Percentiles rank a stretch among this genome's conserved stretches.
Evolutionary conservation across 2,888 invertebrate genomes (phyloP).

Genomic region (Arctia plantaginis): DNA sequence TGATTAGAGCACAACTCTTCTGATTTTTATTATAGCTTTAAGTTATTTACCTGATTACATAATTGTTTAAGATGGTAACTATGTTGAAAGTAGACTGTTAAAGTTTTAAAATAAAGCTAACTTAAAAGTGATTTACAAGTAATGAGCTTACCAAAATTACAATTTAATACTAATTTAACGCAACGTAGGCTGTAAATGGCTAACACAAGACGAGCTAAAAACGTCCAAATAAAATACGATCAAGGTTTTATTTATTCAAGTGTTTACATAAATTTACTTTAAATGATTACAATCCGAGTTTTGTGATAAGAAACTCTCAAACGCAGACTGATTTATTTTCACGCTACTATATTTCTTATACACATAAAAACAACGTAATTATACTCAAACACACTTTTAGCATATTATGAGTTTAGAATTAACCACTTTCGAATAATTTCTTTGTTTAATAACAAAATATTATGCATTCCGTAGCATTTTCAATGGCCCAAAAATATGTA

Average conservation of each 20-base stretch:
- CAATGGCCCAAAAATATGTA: background rate
- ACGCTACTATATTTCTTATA: too few relatives aligned
- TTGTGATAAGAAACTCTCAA: background rate
- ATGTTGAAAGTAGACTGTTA: background rate
- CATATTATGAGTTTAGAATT: too few relatives aligned
- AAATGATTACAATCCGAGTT: background rate
- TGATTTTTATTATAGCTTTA: background rate
- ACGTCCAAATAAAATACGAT: background rate
- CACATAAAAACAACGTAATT: too few relatives aligned
- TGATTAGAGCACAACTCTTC: background rate
- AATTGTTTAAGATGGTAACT: background rate
- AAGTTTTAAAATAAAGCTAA: background rate
- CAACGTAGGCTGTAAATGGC: background rate
- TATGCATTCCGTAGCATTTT: too few relatives aligned
- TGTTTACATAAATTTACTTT: background rate
- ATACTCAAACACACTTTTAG: too few relatives aligned
- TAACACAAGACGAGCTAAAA: background rate
- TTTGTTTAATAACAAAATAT: too few relatives aligned
- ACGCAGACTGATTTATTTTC: background rate
- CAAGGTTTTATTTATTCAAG: background rate
- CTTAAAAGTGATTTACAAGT: background rate
- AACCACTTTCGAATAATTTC: too few relatives aligned
- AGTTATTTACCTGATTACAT: background rate
- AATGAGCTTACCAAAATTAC: background rate
- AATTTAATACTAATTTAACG: conserved; percentile 1